Evolutionary conservation across 2,888 invertebrate species (phyloP).

Genomic region (Dysmachus trigonus): DNA sequence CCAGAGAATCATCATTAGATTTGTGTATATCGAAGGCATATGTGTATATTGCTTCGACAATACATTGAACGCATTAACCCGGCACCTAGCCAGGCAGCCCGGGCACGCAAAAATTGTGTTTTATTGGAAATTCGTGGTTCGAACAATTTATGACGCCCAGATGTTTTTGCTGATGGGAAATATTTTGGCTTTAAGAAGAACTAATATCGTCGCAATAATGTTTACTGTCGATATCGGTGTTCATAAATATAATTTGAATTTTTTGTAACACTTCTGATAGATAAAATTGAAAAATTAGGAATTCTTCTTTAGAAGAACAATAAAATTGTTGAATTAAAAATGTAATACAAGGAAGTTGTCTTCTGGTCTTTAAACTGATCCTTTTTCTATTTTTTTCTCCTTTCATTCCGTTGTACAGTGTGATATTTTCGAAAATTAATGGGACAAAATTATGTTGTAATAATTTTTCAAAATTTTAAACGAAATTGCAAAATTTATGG

Average conservation of each 20-base stretch:
- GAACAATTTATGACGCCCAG: slow-evolving; percentile 20
- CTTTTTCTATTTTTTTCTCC: too few species aligned
- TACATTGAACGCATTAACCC: background rate
- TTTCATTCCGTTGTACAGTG: too few species aligned
- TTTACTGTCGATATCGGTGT: background rate
- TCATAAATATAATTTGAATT: background rate
- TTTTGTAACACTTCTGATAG: background rate
- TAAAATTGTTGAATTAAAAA: too few species aligned
- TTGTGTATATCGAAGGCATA: background rate
- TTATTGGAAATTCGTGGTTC: slow-evolving; percentile 44
- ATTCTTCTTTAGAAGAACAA: too few species aligned
- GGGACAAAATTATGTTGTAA: too few species aligned
- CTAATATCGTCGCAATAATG: background rate
- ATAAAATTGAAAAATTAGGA: too few species aligned
- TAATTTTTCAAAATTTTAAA: too few species aligned
- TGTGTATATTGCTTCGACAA: background rate
- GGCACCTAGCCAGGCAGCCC: background rate
- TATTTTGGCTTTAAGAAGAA: background rate
- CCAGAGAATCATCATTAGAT: background rate
- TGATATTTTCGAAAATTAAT: too few species aligned
- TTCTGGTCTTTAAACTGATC: too few species aligned
- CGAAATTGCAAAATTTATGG: too few species aligned
- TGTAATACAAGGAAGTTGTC: too few species aligned
- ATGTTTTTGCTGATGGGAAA: background rate
- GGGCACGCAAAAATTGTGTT: slow-evolving; percentile 32